Conservation (phyloP, 2,797 vertebrate species). For the Ceryle rudis region DNA sequence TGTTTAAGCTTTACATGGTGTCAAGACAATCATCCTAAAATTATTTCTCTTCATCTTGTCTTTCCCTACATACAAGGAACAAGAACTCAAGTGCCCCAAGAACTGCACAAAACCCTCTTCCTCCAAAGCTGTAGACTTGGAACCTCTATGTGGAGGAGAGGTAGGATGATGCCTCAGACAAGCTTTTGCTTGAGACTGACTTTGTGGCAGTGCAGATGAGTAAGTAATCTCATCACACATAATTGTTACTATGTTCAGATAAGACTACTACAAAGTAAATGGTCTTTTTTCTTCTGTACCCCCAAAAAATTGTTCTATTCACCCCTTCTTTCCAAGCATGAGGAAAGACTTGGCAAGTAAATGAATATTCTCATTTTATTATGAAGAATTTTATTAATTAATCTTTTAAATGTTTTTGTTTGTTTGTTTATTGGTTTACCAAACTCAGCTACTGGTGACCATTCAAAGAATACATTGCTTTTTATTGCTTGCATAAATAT, state of each 20-base stretch:
- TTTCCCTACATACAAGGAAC: not conserved
- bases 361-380: not conserved
- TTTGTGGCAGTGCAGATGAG: not conserved
- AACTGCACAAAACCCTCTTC: not conserved
- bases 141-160: not conserved
- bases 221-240: not conserved
- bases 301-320: not conserved
- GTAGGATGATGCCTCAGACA: not conserved
- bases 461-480: not conserved
- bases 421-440: not conserved
- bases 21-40: not conserved
- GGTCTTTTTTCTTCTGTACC: no score
- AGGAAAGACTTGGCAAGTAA: not conserved
- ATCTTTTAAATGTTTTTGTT: not conserved
- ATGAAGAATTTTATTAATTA: not conserved
- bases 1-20: not conserved
- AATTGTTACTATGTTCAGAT: accelerated
- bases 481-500: not conserved
- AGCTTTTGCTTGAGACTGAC: not conserved
- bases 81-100: not conserved
- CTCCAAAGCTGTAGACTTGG: not conserved
- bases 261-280: not conserved
- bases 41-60: not conserved
- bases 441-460: not conserved
- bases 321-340: not conserved